Base-by-base conservation (phyloP, 2,797 vertebrate genomes). In the Oreonectes daqikongensis region DNA sequence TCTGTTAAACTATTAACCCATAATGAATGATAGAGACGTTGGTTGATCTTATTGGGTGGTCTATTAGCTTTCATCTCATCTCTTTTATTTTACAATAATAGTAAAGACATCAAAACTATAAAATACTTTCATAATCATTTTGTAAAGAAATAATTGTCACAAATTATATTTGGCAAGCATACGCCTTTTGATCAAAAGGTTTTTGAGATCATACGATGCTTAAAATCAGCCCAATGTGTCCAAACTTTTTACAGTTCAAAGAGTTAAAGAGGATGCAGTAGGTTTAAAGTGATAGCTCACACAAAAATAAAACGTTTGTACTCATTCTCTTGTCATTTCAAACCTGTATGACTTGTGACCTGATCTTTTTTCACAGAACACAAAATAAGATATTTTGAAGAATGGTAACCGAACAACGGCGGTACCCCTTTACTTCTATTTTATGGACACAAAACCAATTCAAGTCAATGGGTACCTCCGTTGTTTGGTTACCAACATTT, bases 31-130 rank as follows among this genome's bases (percentile, higher is more conserved):
- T 48, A 40, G 60, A 63, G 79, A 82, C 82, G n/a, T n/a, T n/a
- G 77, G 74, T 79, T 84, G 84, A 32, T 42, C 85, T 28, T 61
- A 4, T n/a, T 89, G 90, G 88, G 89, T 91, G 89, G 91, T 88
- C 88, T 60, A 28, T 84, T 63, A 74, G 77, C 42, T 75, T 17
- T 7, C 20, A 11, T 61, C 20, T 69, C 22, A 28, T 79, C 1
- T 18, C 5, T 50, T 50, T n/a, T 8, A 6, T 18, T 17, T 46
- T 46, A 46, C 17, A 46, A 46, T 46, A 46, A 46, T 18, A 18
- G 17, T 18, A 6, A 46, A 46, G 15, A 46, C 40, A 1, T 42
- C 40, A 42, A 46, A 46, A 46, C 44, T 5, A 17, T 40, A 10
- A 40, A 40, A 10, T 40, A 7, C 38, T 40, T 32, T 40, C 5